These are phyloP conservation scores for Spodoptera picta DNA, from an alignment of 2,888 invertebrate genomes.

Conservation along the genomic window DNA sequence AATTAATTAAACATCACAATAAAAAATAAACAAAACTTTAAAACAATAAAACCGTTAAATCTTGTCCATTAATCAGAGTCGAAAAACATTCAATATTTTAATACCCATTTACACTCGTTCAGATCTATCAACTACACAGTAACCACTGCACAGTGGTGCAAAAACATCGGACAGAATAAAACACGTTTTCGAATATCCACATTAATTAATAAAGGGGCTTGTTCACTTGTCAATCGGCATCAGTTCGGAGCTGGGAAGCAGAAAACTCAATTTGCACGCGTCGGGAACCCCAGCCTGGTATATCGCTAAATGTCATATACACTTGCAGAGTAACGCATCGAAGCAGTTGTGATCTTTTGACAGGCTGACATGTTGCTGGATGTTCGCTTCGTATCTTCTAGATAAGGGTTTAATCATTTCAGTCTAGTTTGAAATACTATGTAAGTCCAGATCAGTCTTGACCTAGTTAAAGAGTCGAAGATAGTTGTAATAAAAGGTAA, in stretches of 20 bases:
- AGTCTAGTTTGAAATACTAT: neutral
- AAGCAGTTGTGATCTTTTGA: conserved; percentile 56
- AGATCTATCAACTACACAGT: conserved; percentile 1
- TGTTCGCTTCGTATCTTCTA: conserved; percentile 20
- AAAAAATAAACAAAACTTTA: too few relatives aligned
- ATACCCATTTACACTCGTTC: neutral
- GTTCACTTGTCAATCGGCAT: conserved; percentile 75
- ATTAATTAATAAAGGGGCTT: conserved; percentile 57
- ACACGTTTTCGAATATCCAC: conserved; percentile 38
- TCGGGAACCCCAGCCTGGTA: conserved; percentile 65
- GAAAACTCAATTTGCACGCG: conserved; percentile 81
- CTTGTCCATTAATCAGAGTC: too few relatives aligned
- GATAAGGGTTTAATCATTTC: conserved; percentile 20
- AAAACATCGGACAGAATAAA: conserved; percentile 30
- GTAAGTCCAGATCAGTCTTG: too few relatives aligned
- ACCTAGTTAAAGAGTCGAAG: too few relatives aligned
- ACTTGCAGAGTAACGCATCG: conserved; percentile 63
- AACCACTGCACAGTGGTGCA: conserved; percentile 4
- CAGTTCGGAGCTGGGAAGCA: conserved; percentile 69
- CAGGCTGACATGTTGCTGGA: conserved; percentile 50
- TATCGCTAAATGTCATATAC: conserved; percentile 77
- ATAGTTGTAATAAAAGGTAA: too few relatives aligned
- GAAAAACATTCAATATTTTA: neutral
- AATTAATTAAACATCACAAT: too few relatives aligned
- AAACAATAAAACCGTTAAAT: too few relatives aligned